These are phyloP conservation scores for Graptemys geographica DNA, from an alignment of 2,797 vertebrate genomes.

Conservation along the genomic window DNA sequence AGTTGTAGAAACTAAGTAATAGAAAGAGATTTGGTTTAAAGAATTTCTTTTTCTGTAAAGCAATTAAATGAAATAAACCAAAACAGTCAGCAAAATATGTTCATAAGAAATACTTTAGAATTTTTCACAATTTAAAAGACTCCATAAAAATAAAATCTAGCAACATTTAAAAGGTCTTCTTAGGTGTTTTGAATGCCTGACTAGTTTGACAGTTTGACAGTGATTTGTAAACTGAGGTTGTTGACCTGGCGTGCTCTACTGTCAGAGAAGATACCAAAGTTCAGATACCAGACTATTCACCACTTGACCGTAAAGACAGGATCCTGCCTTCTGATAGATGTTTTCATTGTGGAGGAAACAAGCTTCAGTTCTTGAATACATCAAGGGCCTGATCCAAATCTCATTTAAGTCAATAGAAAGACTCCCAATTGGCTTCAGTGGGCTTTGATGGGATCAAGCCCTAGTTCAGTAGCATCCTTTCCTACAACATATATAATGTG, in stretches of 20 bases:
- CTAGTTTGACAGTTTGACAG: slow-evolving; percentile 56
- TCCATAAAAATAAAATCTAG: slow-evolving; percentile 54
- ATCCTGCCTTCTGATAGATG: slow-evolving; percentile 42
- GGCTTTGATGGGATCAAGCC: neutral
- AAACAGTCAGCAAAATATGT: slow-evolving; percentile 37
- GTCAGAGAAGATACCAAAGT: slow-evolving; percentile 62
- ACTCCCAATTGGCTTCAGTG: neutral
- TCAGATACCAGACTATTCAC: slow-evolving; percentile 44
- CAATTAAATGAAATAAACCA: neutral
- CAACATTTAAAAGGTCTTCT: slow-evolving; percentile 55
- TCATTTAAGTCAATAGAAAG: neutral
- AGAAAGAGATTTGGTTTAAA: neutral
- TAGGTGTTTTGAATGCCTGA: slow-evolving; percentile 49
- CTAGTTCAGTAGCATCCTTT: accelerated
- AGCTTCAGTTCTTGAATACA: neutral
- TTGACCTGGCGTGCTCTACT: slow-evolving; percentile 45
- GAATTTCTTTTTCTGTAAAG: neutral
- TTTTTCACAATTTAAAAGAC: slow-evolving; percentile 44
- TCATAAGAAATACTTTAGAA: slow-evolving; percentile 52
- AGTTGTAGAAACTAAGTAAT: neutral
- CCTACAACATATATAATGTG: neutral
- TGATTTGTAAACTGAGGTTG: slow-evolving; percentile 53
- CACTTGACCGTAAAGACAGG: slow-evolving; percentile 43
- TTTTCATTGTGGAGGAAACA: slow-evolving; percentile 3
- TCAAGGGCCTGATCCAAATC: neutral